Base-by-base conservation (phyloP, 2,113 vertebrate genomes). In the Passerina amoena region DNA sequence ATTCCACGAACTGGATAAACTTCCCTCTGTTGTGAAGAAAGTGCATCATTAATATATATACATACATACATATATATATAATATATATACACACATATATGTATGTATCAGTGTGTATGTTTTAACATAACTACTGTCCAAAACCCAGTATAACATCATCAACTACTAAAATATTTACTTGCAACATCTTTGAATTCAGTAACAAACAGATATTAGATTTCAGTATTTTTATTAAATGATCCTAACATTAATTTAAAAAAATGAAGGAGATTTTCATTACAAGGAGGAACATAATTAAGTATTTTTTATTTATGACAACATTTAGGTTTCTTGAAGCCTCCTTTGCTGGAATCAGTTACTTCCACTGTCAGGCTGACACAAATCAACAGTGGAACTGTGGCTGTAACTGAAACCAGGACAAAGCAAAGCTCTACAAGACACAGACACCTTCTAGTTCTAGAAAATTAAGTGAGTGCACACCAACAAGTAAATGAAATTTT, bases 1-100 rank as follows among this genome's bases (percentile, higher is more conserved):
- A 99, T 99, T 99, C 98, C 99, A 98, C 17, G 99, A 99, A 97
- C 98, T 99, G 90, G 99, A 99, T 97, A 99, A 98, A 96, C 99
- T 99, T 97, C 99, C 99, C 88, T 99, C 99, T 99, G 97, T 88
- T 78, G 87, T 87, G 96, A 92, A 93, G 35, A 87, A 94, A 93
- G 83, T 10, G 92, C n/a, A 50, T 86, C 7, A 92, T 89, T 94
- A 86, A 88, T 85, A 76, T 6, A 57, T 5, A 23, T 8, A 47
- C 22, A 47, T 47, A 47, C 6, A 47, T 12, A 45, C 9, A 45
- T 20, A 45, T 8, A 45, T 21, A 45, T 11, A 45, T 2, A 45
- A 38, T 18, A 47, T 23, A 47, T 7, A 47, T 2, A 47, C 45
- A 47, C 21, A 25, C 22, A 47, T 22, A 47, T 48, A 48, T 30